Evolutionary conservation across 2,797 vertebrate genomes (phyloP).

Genomic region (Steatocranus sp.): DNA sequence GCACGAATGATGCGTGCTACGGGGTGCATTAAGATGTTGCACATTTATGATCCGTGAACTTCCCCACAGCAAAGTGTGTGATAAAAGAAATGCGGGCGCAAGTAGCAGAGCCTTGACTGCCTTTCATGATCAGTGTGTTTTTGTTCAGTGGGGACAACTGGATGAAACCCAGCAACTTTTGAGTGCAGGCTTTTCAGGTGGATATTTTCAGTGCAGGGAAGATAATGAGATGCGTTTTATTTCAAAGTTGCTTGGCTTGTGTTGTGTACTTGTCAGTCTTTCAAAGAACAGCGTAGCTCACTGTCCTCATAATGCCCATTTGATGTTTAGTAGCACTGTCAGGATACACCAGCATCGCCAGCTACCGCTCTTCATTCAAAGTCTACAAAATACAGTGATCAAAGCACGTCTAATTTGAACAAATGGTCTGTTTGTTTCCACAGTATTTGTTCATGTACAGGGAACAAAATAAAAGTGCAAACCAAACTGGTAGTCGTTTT

Average conservation of each 20-base stretch:
- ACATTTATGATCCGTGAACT: constrained; percentile 49
- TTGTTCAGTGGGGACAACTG: not conserved
- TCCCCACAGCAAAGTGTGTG: constrained; percentile 12
- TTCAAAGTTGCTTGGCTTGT: constrained; percentile 11
- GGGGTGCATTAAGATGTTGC: constrained; percentile 42
- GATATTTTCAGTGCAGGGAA: not conserved
- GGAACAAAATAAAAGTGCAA: constrained; percentile 10
- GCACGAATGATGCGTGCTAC: constrained; percentile 14
- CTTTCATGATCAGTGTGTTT: constrained; percentile 26
- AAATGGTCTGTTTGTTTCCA: constrained; percentile 29
- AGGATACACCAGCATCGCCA: not conserved
- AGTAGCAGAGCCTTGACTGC: not conserved
- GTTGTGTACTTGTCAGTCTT: constrained; percentile 37
- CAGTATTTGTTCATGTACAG: not conserved
- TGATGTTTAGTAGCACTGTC: constrained; percentile 31
- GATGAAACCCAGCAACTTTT: not conserved
- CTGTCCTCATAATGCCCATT: constrained; percentile 34
- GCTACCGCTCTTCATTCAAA: constrained; percentile 14
- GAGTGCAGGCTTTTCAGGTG: not conserved
- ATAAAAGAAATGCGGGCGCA: not conserved
- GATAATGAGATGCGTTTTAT: constrained; percentile 38
- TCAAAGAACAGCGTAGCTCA: constrained; percentile 1
- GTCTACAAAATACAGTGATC: constrained; percentile 31
- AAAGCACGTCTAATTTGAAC: constrained; percentile 31
- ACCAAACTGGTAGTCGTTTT: not conserved